Evolutionary conservation across 2,888 invertebrate genomes (phyloP).

Genomic region (Hydropsyche betteni): DNA sequence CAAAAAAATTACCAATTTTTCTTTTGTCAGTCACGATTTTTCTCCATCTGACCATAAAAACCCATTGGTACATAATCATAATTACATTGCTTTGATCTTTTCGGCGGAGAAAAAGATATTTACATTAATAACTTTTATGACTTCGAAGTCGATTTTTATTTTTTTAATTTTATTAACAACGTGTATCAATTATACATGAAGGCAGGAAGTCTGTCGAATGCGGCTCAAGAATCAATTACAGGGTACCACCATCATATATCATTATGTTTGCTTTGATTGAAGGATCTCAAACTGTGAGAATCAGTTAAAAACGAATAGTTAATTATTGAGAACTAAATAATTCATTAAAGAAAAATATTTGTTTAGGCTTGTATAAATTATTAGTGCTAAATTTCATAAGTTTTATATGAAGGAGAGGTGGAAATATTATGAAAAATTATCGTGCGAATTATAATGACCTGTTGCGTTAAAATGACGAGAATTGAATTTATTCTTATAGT

Average conservation of each 20-base stretch:
- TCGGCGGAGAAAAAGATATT: background rate
- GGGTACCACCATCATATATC: slow-evolving; percentile 15
- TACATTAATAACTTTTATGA: background rate
- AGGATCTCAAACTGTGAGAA: too few relatives aligned
- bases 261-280: background rate
- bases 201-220: slow-evolving; percentile 14
- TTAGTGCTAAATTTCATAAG: too few relatives aligned
- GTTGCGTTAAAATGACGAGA: too few relatives aligned
- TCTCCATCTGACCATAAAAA: background rate
- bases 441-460: too few relatives aligned
- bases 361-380: too few relatives aligned
- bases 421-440: too few relatives aligned
- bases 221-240: slow-evolving; percentile 24
- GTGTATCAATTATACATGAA: slow-evolving; percentile 18
- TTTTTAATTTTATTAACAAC: background rate
- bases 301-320: too few relatives aligned
- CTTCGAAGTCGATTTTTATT: background rate
- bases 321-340: too few relatives aligned
- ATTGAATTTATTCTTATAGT: too few relatives aligned
- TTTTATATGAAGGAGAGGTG: too few relatives aligned
- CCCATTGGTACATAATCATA: background rate
- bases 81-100: slow-evolving; percentile 8
- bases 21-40: background rate
- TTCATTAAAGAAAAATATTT: too few relatives aligned
- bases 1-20: too few relatives aligned